Evolutionary conservation across 2,113 vertebrate species (phyloP), one percentile per base, ranked within the genome.

Genomic region (Hymenochirus boettgeri): DNA sequence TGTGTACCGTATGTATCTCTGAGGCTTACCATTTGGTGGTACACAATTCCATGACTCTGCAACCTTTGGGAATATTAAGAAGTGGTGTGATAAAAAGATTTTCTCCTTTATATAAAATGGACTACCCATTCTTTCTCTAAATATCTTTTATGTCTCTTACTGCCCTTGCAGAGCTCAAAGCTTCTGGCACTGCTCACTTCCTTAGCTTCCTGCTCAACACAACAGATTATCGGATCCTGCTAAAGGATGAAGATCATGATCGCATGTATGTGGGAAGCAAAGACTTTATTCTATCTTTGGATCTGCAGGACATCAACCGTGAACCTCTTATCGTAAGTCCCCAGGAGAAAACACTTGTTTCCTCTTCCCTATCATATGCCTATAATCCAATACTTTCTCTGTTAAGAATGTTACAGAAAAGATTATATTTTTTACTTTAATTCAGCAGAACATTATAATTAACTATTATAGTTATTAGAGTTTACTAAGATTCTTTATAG

Each of bases 261-360:
- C 94, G 96, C 74, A 98, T 98, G 95, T 99, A 97, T 0, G 93
- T 98, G 83, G 96, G 95, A 79, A 96, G 95, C 91, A 98, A 98
- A 82, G 96, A 98, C 85, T 98, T 96, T 1, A 86, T 98, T 77
- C 89, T 98, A 25, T 98, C 96, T 0, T 80, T 98, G 83, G 95
- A 99, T 75, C 89, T 99, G 56, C 94, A 98, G 1, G 95, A 99
- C 85, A 98, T 99, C 90, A 98, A 98, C 85, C 92, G 96, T 51
- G 95, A 98, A 79, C 96, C 96, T 5, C 91, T 98, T 74, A 97
- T 98, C 8, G 96, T 99, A 92, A 96, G 86, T 35, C 33, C 9
- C 27, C 25, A 13, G 2, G 25, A 11, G 48, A 24, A 19, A 29
- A 17, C 1, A 48, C 46, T 48, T 18, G 7, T 7, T 15, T 23